Evolutionary conservation across 1,140 invertebrate genomes (phyloP).

Genomic region (Stegodyphus dumicola): DNA sequence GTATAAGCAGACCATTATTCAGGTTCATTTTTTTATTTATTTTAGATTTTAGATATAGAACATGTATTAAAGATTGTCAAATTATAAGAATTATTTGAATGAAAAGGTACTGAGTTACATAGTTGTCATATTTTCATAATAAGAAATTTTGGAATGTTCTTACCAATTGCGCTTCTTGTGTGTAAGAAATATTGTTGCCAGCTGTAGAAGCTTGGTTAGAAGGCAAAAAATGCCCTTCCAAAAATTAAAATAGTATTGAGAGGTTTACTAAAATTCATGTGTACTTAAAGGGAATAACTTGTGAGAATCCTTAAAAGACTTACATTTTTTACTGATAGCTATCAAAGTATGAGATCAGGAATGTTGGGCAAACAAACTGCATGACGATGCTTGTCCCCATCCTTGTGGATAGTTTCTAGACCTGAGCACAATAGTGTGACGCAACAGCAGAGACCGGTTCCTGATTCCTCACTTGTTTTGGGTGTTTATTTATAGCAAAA

Average conservation of each 20-base stretch:
- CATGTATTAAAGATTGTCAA: neutral
- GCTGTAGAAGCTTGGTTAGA: neutral
- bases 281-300: too few relatives aligned
- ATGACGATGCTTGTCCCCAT: too few relatives aligned
- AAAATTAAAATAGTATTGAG: neutral
- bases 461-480: too few relatives aligned
- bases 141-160: neutral
- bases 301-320: too few relatives aligned
- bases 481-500: too few relatives aligned
- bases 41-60: neutral
- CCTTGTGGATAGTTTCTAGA: too few relatives aligned
- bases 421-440: too few relatives aligned
- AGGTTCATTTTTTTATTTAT: conserved; percentile 29
- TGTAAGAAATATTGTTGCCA: neutral
- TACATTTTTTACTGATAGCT: too few relatives aligned
- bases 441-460: too few relatives aligned
- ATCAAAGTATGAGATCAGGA: too few relatives aligned
- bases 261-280: too few relatives aligned
- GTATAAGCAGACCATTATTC: conserved; percentile 60
- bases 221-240: neutral
- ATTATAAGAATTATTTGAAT: neutral
- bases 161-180: neutral
- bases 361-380: too few relatives aligned
- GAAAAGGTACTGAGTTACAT: neutral
- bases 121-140: neutral